Base-by-base conservation (phyloP, 1,140 invertebrate species). In the Aleiodes sp. region DNA sequence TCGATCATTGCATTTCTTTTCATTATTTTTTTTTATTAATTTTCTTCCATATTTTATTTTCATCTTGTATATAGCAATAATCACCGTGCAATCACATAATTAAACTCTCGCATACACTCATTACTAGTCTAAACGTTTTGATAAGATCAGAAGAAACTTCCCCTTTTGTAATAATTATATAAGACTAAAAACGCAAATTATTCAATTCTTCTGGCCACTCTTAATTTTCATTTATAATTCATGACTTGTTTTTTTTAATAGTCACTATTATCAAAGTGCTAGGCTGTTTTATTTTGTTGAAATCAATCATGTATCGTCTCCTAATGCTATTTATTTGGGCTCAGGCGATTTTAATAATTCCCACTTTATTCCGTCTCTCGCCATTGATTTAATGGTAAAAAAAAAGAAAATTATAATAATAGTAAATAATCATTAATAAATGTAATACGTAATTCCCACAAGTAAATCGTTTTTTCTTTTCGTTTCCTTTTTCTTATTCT, bases 31-130 rank as follows among this genome's bases (percentile, higher is more conserved):
- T 21, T 56, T 43, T 67, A 60, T 69, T 62, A 56, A 12, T 61
- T 56, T 64, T 28, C 35, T 68, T 37, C n/a, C n/a, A 41, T 41
- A 12, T 41, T 41, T 41, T 41, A n/a, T 35, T 35, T 35, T 35
- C 31, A 41, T n/a, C 52, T 29, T 29, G 4, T 33, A 60, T 64
- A 41, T 60, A 46, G 66, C 74, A 68, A 63, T 43, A 68, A 60
- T 65, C 65, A 73, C 60, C 37, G 70, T 61, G 68, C 41, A 75
- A 43, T 24, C 37, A 56, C 65, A 59, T 63, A 65, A 74, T 29
- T 68, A 57, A 64, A 52, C 68, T 41, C 24, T 39, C 33, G 60
- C 60, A 39, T 10, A 35, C 33, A 24, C 31, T 39, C 60, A 28
- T 19, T n/a, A n/a, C 60, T 62, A 62, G 16, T 39, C 31, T 24